phyloP scores from a whole-genome alignment of 1,140 invertebrate genomes.

The Pseudachorutes palmiensis region DNA sequence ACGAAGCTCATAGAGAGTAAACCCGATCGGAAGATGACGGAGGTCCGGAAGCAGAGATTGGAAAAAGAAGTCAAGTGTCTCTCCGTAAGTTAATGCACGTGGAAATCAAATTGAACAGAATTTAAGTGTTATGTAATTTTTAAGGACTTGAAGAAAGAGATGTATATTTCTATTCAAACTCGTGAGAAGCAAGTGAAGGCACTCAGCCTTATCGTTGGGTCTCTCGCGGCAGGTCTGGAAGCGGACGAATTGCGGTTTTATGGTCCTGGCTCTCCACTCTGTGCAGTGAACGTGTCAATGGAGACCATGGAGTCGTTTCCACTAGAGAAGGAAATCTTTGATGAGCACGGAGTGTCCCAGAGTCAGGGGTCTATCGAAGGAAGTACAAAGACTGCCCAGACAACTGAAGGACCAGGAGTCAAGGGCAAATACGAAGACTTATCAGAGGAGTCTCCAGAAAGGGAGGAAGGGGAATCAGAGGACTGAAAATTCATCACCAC shows the following conservation, averaged over 20 bases:
- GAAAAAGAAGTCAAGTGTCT: conserved; percentile 73
- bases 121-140: conserved; percentile 7
- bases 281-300: not conserved
- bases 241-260: not conserved
- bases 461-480: conserved; percentile 4
- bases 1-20: conserved; percentile 83
- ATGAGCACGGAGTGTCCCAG: too few species aligned
- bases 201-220: not conserved
- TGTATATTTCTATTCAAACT: conserved; percentile 23
- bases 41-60: conserved; percentile 61
- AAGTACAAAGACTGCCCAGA: too few species aligned
- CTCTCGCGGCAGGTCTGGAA: not conserved
- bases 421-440: conserved; percentile 4
- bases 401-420: too few species aligned
- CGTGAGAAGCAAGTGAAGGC: conserved; percentile 6
- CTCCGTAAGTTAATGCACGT: conserved; percentile 50
- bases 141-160: conserved; percentile 8
- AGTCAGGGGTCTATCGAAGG: too few species aligned
- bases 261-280: not conserved
- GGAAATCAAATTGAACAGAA: conserved; percentile 36
- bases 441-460: not conserved
- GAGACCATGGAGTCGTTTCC: not conserved
- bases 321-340: not conserved
- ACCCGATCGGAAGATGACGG: conserved; percentile 76
- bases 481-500: conserved; percentile 40